phyloP scores from a whole-genome alignment of 2,113 vertebrate genomes.

The Chaetodon auriga region DNA sequence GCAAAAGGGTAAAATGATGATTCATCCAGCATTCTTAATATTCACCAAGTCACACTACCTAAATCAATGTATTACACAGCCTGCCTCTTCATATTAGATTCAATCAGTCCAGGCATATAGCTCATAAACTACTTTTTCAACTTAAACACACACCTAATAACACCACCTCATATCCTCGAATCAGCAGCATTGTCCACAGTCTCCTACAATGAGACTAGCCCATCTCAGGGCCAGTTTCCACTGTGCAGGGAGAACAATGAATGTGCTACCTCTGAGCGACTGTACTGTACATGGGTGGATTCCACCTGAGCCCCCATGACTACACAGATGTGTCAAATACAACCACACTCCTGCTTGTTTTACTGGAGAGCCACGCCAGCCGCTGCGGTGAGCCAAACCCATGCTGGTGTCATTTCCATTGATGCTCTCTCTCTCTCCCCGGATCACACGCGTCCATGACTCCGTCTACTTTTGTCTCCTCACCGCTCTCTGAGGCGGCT shows the following conservation, averaged over 20 bases:
- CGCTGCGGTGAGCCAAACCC: constrained; percentile 37
- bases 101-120: constrained; percentile 8
- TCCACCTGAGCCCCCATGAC: constrained; percentile 65
- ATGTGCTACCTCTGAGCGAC: constrained; percentile 55
- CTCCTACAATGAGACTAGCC: constrained; percentile 44
- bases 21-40: constrained; percentile 60
- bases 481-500: constrained; percentile 30
- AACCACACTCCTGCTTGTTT: constrained; percentile 32
- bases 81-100: background rate
- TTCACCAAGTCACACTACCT: constrained; percentile 54
- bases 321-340: constrained; percentile 46
- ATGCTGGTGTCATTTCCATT: constrained; percentile 30
- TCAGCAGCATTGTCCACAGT: constrained; percentile 12
- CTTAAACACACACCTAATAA: background rate
- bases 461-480: constrained; percentile 70
- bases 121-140: constrained; percentile 4
- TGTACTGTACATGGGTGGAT: constrained; percentile 70
- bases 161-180: background rate
- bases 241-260: constrained; percentile 79
- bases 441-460: constrained; percentile 44
- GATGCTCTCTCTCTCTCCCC: constrained; percentile 13
- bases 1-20: constrained; percentile 48
- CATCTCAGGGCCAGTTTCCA: constrained; percentile 57
- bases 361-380: background rate
- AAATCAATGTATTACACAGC: background rate